Conservation (phyloP, 2,888 invertebrate genomes). For the Cephus pygmeus region DNA sequence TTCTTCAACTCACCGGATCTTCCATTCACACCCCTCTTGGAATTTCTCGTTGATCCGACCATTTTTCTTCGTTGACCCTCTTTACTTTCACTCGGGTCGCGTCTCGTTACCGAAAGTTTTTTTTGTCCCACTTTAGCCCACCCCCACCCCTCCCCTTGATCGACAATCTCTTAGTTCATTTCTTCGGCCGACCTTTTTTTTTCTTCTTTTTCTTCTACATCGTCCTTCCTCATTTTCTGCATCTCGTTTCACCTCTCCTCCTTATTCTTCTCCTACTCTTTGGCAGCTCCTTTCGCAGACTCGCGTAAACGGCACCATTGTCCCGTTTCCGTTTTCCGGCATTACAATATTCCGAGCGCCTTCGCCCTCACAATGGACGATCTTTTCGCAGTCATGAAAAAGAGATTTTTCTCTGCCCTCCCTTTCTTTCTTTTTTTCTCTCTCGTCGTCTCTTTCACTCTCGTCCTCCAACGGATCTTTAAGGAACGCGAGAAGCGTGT, state of each 20-base stretch:
- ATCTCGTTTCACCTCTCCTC: not conserved
- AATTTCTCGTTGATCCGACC: not conserved
- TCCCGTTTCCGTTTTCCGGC: not conserved
- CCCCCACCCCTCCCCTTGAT: not conserved
- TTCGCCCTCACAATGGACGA: not conserved
- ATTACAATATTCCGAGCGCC: not conserved
- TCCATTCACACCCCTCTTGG: not conserved
- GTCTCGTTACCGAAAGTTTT: conserved; percentile 4
- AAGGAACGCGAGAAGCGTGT: not conserved
- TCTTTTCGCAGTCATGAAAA: not conserved
- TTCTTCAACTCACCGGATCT: not conserved
- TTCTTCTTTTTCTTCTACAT: not conserved
- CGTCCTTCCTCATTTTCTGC: not conserved
- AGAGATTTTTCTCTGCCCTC: not conserved
- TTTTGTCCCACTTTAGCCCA: not conserved
- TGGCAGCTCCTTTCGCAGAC: not conserved
- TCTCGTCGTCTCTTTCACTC: not conserved
- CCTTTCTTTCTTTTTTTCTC: not conserved
- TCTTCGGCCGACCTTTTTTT: not conserved
- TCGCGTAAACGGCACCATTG: not conserved
- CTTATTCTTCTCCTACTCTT: not conserved
- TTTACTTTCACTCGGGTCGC: not conserved
- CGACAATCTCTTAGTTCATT: not conserved
- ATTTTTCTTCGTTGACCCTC: not conserved
- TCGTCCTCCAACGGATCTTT: not conserved